Percentiles rank a stretch among this genome's conserved stretches.
phyloP scores from a whole-genome alignment of 2,113 vertebrate genomes.

The Bagarius yarrelli region DNA sequence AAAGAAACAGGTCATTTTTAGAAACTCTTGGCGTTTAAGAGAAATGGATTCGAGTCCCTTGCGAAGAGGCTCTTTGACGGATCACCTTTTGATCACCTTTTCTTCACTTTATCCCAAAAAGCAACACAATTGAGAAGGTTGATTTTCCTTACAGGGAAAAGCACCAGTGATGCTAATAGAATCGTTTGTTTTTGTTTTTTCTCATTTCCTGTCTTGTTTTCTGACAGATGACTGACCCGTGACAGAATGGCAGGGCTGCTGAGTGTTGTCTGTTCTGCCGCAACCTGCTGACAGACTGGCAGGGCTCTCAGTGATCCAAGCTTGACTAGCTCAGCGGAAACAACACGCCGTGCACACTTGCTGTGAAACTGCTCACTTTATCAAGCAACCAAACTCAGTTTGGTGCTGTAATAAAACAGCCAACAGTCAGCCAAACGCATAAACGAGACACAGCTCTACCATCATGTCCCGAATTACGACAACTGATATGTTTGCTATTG shows the following conservation, averaged over 20 bases:
- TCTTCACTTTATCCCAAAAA: neutral
- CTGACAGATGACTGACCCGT: constrained; percentile 11
- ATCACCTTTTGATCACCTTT: neutral
- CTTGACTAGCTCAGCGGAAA: constrained; percentile 31
- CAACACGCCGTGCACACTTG: constrained; percentile 1
- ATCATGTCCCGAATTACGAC: neutral
- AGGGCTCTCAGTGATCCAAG: constrained; percentile 30
- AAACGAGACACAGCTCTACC: neutral
- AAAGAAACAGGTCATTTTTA: constrained; percentile 34
- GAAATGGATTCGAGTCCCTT: neutral
- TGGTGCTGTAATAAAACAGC: constrained; percentile 22
- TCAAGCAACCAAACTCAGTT: constrained; percentile 7
- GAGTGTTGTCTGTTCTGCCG: constrained; percentile 5
- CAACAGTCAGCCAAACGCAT: neutral
- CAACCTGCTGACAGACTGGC: constrained; percentile 17
- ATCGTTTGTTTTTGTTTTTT: neutral
- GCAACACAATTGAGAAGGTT: neutral
- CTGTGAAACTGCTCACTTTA: constrained; percentile 23
- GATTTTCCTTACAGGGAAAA: neutral
- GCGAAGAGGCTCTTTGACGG: neutral
- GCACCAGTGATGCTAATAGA: neutral
- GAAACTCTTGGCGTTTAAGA: neutral
- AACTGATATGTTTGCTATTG: constrained; percentile 15
- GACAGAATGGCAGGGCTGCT: constrained; percentile 2
- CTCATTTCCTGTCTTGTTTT: neutral